These are phyloP conservation scores for human DNA, from an alignment of 2,113 vertebrate genomes.

Conservation along the genomic window DNA sequence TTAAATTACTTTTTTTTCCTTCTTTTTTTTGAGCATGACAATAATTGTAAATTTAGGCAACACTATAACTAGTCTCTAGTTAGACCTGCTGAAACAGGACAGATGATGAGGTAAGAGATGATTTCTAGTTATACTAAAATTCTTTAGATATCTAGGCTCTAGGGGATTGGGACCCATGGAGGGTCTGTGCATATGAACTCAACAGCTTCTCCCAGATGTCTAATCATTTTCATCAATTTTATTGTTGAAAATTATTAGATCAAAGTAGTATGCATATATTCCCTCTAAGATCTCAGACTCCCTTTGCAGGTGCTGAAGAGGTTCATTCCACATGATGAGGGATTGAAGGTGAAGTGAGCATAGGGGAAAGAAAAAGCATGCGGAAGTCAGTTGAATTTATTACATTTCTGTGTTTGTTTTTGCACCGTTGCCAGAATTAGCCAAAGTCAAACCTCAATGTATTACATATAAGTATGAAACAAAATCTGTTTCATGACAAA, in stretches of 20 bases:
- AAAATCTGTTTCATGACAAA: background rate
- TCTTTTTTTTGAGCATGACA: too few species aligned
- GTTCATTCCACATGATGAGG: conserved; percentile 87
- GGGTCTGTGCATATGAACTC: conserved; percentile 91
- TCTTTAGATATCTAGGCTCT: conserved; percentile 82
- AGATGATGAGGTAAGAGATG: conserved; percentile 83
- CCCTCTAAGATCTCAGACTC: conserved; percentile 90
- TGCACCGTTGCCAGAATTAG: background rate
- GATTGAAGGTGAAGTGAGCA: background rate
- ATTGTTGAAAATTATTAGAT: conserved; percentile 97
- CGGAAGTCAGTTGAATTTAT: conserved; percentile 46
- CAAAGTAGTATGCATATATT: conserved; percentile 96
- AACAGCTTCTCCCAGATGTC: conserved; percentile 94
- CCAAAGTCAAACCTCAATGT: too few species aligned
- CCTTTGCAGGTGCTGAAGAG: conserved; percentile 95
- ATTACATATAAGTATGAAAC: too few species aligned
- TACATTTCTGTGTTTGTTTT: background rate
- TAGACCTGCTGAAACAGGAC: conserved; percentile 83
- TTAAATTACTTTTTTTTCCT: conserved; percentile 85
- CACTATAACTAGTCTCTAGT: conserved; percentile 90
- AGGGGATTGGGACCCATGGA: conserved; percentile 96
- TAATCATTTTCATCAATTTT: conserved; percentile 96
- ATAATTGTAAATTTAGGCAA: conserved; percentile 92
- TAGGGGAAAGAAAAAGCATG: conserved; percentile 50
- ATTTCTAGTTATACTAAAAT: conserved; percentile 77